Base-by-base conservation (phyloP, 2,888 invertebrate genomes). In the Stenchaetothrips biformis region DNA sequence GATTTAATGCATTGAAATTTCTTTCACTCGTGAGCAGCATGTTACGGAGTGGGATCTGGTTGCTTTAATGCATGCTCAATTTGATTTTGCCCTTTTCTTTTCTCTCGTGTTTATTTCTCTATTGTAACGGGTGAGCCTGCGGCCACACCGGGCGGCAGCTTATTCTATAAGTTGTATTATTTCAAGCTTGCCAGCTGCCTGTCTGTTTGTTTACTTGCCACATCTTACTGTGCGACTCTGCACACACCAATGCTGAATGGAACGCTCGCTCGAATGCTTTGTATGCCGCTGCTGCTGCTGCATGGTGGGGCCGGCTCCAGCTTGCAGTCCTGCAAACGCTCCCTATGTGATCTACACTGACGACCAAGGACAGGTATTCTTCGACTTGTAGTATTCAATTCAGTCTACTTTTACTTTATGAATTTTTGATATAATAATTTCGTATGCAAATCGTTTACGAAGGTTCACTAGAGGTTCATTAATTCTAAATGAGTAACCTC, bases 261-360 rank as follows among this genome's bases (percentile, higher is more conserved):
- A 74, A 74, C 67, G 67, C 67, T 74, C 67, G 67, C 67, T 74
- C 67, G 67, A 74, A 74, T 74, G 67, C 67, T 74, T 78, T 78
- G 79, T 78, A 79, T 78, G 67, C 62, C 87, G 87, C 87, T 79
- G 87, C 86, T 86, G 88, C 88, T 88, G 89, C 89, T 89, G 89
- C 89, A 89, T 89, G 89, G 89, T 87, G 86, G 85, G 84, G 84
- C 86, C 87, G 82, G 81, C 82, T 81, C 80, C 80, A 80, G 79
- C 80, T 81, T 80, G 81, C 81, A 81, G 89, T 92, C 91, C 87
- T 86, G 91, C 92, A 89, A 96, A 96, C 90, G 95, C 95, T 91
- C 94, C 94, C 89, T 95, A 93, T 92, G 95, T 96, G 91, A 93
- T 94, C 91, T 96, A 96, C 93, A 95, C 95, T 91, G 96, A 96